Conservation (phyloP, 2,888 invertebrate genomes). For the Eudemis profundana region DNA sequence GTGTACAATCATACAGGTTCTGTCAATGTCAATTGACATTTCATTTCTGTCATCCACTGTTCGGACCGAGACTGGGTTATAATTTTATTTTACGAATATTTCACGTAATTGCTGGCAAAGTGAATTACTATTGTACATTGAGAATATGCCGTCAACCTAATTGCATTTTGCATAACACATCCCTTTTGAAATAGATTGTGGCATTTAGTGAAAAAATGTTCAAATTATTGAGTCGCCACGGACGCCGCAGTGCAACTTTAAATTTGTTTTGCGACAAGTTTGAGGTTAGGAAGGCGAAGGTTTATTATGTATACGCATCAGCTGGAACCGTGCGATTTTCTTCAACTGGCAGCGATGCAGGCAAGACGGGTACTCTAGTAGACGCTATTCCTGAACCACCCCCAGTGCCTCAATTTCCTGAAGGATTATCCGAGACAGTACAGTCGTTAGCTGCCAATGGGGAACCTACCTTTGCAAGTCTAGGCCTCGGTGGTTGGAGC, state of each 20-base stretch:
- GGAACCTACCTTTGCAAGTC: slow-evolving; percentile 91
- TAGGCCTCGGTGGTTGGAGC: slow-evolving; percentile 93
- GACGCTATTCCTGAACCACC: slow-evolving; percentile 80
- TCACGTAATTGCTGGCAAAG: slow-evolving; percentile 12
- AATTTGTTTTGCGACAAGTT: slow-evolving; percentile 73
- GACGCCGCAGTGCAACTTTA: slow-evolving; percentile 70
- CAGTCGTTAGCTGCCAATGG: slow-evolving; percentile 83
- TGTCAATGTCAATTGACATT: slow-evolving; percentile 23
- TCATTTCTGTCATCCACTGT: background rate
- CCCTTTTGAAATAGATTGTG: slow-evolving; percentile 28
- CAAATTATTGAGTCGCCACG: slow-evolving; percentile 74
- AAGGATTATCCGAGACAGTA: slow-evolving; percentile 68
- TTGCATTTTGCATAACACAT: slow-evolving; percentile 49
- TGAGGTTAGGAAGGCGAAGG: slow-evolving; percentile 80
- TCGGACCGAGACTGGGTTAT: slow-evolving; percentile 23
- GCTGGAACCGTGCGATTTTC: slow-evolving; percentile 70
- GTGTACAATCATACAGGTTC: too few relatives aligned
- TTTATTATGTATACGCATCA: slow-evolving; percentile 77
- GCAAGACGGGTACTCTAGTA: slow-evolving; percentile 60
- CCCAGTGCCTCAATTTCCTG: slow-evolving; percentile 72
- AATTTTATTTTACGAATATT: slow-evolving; percentile 39
- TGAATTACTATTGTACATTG: slow-evolving; percentile 5
- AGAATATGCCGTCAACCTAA: slow-evolving; percentile 28
- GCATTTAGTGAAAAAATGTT: slow-evolving; percentile 66
- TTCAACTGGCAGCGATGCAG: slow-evolving; percentile 64